Base-by-base conservation (phyloP, 2,888 invertebrate genomes). In the Lampropteryx suffumata region DNA sequence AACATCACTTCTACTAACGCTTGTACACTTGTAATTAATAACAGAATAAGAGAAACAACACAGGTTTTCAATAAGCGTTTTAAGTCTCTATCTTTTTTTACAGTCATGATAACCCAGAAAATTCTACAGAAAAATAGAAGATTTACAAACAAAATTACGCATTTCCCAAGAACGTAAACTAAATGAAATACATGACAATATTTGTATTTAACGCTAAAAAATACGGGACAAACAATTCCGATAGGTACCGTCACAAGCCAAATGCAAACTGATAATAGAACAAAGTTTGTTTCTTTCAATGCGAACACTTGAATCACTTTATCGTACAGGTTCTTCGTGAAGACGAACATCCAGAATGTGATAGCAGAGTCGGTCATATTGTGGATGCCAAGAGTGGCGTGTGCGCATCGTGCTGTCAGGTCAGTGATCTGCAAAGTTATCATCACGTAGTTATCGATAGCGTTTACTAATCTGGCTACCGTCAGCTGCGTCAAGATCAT, bases 321-420 rank as follows among this genome's bases (percentile, higher is more conserved):
- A 12, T 82, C 73, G 57, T 83, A 84, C 8, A 87, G 51, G 42
- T 83, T 78, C 54, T 79, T 82, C 0, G 83, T 76, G 50, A 80
- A 86, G 0, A 83, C 43, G 34, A 80, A 80, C 82, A 83, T 86
- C 71, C 82, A 79, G 10, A 66, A 60, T 0, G 83, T 57, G 0
- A 84, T 41, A 0, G 71, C 75, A 0, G 71, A 64, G 41, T 87
- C 87, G 0, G 72, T 73, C 24, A 77, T 74, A 4, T 76, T 47
- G 43, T 79, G 39, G 1, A 48, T 11, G 5, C 53, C 53, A 5
- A 53, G 40, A 9, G 48, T 53, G 1, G 35, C 40, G n/a, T 53
- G 53, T n/a, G 53, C 48, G 35, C 53, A 53, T 9, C 40, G 32
- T 24, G 44, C 44, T 1, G 8, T 11, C 27, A 36, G 11, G n/a